Evolutionary conservation across 1,140 invertebrate genomes (phyloP).

Genomic region (Ericerus pela): DNA sequence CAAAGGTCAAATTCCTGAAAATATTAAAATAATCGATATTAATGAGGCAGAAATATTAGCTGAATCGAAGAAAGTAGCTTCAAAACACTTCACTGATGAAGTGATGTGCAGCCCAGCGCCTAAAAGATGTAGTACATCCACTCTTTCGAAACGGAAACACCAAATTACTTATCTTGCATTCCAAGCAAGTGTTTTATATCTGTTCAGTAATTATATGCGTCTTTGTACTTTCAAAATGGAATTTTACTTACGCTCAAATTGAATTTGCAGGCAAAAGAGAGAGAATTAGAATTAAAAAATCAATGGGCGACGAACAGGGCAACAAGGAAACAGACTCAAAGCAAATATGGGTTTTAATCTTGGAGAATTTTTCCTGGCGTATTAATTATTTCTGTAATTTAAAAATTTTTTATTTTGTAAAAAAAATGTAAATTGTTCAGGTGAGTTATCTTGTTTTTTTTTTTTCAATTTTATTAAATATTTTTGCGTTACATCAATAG

Average conservation of each 20-base stretch:
- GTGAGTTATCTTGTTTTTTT: too few species aligned
- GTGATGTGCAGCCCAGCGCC: conserved; percentile 35
- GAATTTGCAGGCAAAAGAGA: conserved; percentile 64
- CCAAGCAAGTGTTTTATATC: conserved; percentile 21
- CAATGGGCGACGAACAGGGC: conserved; percentile 79
- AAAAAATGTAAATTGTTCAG: too few species aligned
- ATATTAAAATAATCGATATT: conserved; percentile 60
- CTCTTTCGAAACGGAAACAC: conserved; percentile 67
- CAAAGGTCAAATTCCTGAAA: conserved; percentile 30
- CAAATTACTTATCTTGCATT: conserved; percentile 92
- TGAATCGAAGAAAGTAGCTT: conserved; percentile 61
- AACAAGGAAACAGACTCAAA: conserved; percentile 66
- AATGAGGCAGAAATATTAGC: conserved; percentile 66
- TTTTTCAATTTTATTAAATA: too few species aligned
- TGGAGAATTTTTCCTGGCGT: too few species aligned
- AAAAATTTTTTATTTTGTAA: too few species aligned
- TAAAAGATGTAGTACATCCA: conserved; percentile 47
- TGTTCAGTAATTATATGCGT: background rate
- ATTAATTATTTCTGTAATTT: too few species aligned
- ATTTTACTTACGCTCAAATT: background rate
- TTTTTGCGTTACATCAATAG: too few species aligned
- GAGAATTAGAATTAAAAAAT: conserved; percentile 83
- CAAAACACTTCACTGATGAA: conserved; percentile 65
- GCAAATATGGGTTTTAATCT: conserved; percentile 80
- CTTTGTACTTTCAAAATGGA: background rate